Evolutionary conservation across 2,888 invertebrate species (phyloP).

Genomic region (Sinotaia quadrata): DNA sequence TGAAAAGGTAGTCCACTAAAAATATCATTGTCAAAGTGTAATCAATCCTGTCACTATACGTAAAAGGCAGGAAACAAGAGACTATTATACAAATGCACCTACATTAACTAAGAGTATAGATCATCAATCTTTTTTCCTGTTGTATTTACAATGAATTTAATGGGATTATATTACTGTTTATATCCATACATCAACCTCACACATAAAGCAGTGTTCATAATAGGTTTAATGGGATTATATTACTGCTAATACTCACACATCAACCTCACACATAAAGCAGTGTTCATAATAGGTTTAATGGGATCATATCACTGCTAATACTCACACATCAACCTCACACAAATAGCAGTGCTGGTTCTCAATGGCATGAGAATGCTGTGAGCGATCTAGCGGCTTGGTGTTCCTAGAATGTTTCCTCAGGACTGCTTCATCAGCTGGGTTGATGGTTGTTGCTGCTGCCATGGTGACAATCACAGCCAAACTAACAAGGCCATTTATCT

Average conservation of each 20-base stretch:
- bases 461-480: conserved; percentile 83
- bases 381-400: conserved; percentile 84
- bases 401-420: conserved; percentile 74
- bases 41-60: too few relatives aligned
- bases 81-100: neutral
- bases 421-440: conserved; percentile 87
- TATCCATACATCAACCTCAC: neutral
- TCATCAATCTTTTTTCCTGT: neutral
- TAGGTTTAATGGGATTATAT: neutral
- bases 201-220: neutral
- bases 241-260: neutral
- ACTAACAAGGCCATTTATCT: conserved; percentile 77
- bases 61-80: too few relatives aligned
- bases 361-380: conserved; percentile 91
- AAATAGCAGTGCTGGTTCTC: conserved; percentile 95
- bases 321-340: conserved; percentile 79
- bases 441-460: conserved; percentile 84
- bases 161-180: too few relatives aligned
- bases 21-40: too few relatives aligned
- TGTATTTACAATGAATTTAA: neutral
- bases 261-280: neutral
- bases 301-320: too few relatives aligned
- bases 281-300: conserved; percentile 73
- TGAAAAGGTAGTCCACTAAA: too few relatives aligned
- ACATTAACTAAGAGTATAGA: neutral